phyloP scores from a whole-genome alignment of 2,113 vertebrate genomes.

The Silurus glanis region DNA sequence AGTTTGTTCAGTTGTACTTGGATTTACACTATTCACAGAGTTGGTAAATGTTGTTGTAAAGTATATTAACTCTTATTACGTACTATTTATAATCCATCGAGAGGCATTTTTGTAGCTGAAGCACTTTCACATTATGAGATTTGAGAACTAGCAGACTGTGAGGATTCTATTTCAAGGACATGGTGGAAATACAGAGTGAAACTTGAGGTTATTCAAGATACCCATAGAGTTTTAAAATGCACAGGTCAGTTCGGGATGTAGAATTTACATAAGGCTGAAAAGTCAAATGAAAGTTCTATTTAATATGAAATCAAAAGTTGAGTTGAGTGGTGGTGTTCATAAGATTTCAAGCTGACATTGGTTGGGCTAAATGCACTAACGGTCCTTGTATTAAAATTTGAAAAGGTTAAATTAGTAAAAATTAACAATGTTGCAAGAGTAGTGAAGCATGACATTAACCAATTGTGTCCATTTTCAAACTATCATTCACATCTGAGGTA shows the following conservation, averaged over 20 bases:
- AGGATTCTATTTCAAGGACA: neutral
- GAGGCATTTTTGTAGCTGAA: neutral
- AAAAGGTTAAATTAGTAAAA: neutral
- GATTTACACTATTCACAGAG: neutral
- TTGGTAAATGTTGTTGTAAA: too few relatives aligned
- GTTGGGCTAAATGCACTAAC: neutral
- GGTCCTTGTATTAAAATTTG: neutral
- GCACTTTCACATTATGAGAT: neutral
- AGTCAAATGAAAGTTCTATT: neutral
- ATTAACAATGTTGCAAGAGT: neutral
- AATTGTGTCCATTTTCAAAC: neutral
- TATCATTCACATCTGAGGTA: neutral
- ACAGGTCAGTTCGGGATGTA: conserved; percentile 10
- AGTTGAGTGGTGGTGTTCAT: neutral
- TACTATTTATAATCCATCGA: neutral
- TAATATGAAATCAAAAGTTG: conserved; percentile 10
- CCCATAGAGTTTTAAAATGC: conserved; percentile 9
- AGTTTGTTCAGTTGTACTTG: neutral
- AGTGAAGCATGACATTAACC: neutral
- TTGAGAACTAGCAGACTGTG: neutral
- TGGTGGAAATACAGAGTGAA: conserved; percentile 33
- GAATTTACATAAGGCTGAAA: neutral
- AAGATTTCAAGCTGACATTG: neutral
- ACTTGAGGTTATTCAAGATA: conserved; percentile 21
- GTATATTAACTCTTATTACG: neutral